Evolutionary conservation across 2,113 vertebrate species (phyloP), one percentile per base, ranked within the genome.

Genomic region (Aspiorhynchus laticeps): DNA sequence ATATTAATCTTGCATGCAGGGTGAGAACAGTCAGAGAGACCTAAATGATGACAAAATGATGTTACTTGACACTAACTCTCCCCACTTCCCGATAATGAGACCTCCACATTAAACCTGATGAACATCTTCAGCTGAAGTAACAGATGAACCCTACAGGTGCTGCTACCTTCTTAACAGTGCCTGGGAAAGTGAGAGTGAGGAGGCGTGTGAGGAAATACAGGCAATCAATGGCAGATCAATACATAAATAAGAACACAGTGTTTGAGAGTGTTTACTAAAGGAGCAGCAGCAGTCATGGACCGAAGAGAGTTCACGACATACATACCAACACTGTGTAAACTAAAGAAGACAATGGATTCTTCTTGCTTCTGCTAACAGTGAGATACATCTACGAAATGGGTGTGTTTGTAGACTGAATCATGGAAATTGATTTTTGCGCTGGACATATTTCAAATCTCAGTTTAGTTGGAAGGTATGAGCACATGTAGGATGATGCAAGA

Each of bases 141-240:
- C 53, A 65, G 48, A 81, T 36, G 77, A 80, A 81, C n/a, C 79
- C 41, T 51, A 88, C 82, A 88, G 77, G 67, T 77, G 75, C 71
- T 21, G 61, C 33, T 51, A 83, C 84, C 73, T 86, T 83, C 81
- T 78, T 86, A 79, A 88, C 73, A 51, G 7, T 26, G 51, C 14
- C 15, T 17, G 53, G 61, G 73, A 67, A 67, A 80, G 76, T 51
- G 63, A 80, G 48, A 65, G 71, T 56, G 75, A 85, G 69, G 82
- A 79, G 67, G 85, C 48, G 69, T 48, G 76, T 43, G 59, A 77
- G 65, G 69, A 59, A 84, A 75, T 61, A 87, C 59, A 83, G 79
- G 86, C 41, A 86, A 86, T 89, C 90, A 61, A 89, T 88, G 48
- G 73, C 10, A 33, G 41, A 77, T 89, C 88, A 77, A 89, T 90